Percentiles rank a stretch among this genome's conserved stretches.
phyloP scores from a whole-genome alignment of 2,797 vertebrate genomes.

The Hemitrygon akajei region DNA sequence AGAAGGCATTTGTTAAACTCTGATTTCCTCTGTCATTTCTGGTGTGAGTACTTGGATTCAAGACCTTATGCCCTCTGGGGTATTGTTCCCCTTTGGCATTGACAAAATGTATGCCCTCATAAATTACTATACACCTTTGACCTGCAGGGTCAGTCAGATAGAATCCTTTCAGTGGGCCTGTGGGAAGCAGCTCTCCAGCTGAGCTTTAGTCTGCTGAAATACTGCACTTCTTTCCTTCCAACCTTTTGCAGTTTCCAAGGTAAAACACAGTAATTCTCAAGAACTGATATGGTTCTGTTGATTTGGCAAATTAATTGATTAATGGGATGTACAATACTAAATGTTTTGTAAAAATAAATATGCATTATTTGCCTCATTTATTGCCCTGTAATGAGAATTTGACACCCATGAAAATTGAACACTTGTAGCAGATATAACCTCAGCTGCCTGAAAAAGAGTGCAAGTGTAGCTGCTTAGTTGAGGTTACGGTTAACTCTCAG shows the following conservation, averaged over 20 bases:
- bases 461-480: not conserved
- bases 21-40: conserved; percentile 16
- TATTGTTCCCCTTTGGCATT: conserved; percentile 8
- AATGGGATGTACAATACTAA: not conserved
- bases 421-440: not conserved
- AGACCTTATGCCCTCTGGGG: not conserved
- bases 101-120: conserved; percentile 26
- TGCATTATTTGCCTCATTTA: not conserved
- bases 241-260: not conserved
- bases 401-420: not conserved
- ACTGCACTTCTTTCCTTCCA: not conserved
- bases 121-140: conserved; percentile 30
- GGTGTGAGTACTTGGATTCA: conserved; percentile 12
- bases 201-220: not conserved
- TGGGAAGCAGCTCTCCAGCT: conserved; percentile 10
- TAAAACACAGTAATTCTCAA: not conserved
- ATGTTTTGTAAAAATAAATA: too few species aligned
- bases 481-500: not conserved
- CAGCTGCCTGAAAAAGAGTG: not conserved
- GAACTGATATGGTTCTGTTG: too few species aligned
- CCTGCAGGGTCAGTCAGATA: conserved; percentile 11
- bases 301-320: not conserved
- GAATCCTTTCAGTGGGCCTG: conserved; percentile 22
- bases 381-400: not conserved
- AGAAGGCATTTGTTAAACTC: conserved; percentile 15